Base-by-base conservation (phyloP, 1,140 invertebrate species). In the Alviniconcha marisindica region DNA sequence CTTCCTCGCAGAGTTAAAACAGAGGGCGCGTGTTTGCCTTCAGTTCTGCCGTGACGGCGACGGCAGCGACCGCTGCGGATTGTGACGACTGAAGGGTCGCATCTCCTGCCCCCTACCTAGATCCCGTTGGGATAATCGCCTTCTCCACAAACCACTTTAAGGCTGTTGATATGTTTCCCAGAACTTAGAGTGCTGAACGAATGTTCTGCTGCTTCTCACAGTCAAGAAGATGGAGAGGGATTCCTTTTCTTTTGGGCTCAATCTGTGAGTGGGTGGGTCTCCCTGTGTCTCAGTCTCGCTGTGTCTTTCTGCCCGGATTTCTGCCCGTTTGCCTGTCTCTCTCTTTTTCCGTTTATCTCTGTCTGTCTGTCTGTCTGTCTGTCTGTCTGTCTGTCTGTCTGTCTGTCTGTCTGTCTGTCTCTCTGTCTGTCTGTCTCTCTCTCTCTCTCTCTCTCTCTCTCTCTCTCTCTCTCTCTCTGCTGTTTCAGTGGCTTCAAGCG, bases 371-470 rank as follows among this genome's bases (percentile, higher is more conserved):
- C 56, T 60, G 10, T 60, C 56, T 60, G 10, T 60, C 56, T 60
- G 10, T 60, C 56, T 60, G 10, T 60, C 56, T 60, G 10, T 60
- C 56, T 60, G 10, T 60, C 56, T 60, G 10, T 60, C 56, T 60
- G 10, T 60, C 56, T 60, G 3, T 60, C 56, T 60, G 10, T 60
- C 56, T 60, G 4, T 10, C 56, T 60, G 10, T 60, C 56, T 60
- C 10, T 60, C 56, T 60, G 3, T 10, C 56, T 60, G 10, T 60
- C 56, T 60, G 18, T 60, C 56, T 60, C 24, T 60, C 56, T 60
- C 10, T 60, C 56, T 60, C 56, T 60, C 56, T 60, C 10, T 60
- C 56, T 60, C 56, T 60, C 56, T 60, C 56, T 60, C 24, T 76
- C 73, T 76, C 44, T 76, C 44, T 40, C 73, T 44, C 21, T 5